These are phyloP conservation scores for Mesoclemmys tuberculata DNA, from an alignment of 2,113 vertebrate species.

Conservation along the genomic window DNA sequence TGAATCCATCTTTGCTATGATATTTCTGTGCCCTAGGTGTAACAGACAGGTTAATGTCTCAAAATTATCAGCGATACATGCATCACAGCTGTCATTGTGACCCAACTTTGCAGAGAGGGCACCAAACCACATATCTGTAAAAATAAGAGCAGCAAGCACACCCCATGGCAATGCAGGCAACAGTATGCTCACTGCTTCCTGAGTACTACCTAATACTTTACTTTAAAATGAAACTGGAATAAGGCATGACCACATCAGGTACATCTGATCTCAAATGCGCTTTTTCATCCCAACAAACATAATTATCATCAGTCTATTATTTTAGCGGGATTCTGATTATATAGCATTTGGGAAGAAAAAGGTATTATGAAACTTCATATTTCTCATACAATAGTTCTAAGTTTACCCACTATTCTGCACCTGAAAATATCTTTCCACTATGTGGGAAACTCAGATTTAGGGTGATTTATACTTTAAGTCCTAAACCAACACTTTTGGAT, in stretches of 20 bases:
- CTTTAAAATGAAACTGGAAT: not conserved
- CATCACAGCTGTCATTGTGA: not conserved
- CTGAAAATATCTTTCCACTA: not conserved
- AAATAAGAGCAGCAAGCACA: not conserved
- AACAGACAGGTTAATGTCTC: not conserved
- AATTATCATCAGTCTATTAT: not conserved
- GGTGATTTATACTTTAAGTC: not conserved
- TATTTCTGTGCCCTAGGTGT: not conserved
- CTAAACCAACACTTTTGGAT: not conserved
- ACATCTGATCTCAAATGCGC: not conserved
- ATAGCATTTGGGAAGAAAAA: not conserved
- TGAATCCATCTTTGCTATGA: not conserved
- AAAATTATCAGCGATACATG: not conserved
- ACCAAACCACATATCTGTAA: not conserved
- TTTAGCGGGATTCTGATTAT: not conserved
- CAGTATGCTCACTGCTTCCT: not conserved
- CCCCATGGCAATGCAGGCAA: not conserved
- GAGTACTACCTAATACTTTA: not conserved
- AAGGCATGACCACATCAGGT: not conserved
- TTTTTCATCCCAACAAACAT: not conserved
- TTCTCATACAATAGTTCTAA: not conserved
- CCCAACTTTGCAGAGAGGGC: not conserved
- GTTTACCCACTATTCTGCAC: not conserved
- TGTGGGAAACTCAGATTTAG: not conserved
- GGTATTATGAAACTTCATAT: not conserved